Evolutionary conservation across 2,797 vertebrate species (phyloP).

Genomic region (Cossypha heuglini): DNA sequence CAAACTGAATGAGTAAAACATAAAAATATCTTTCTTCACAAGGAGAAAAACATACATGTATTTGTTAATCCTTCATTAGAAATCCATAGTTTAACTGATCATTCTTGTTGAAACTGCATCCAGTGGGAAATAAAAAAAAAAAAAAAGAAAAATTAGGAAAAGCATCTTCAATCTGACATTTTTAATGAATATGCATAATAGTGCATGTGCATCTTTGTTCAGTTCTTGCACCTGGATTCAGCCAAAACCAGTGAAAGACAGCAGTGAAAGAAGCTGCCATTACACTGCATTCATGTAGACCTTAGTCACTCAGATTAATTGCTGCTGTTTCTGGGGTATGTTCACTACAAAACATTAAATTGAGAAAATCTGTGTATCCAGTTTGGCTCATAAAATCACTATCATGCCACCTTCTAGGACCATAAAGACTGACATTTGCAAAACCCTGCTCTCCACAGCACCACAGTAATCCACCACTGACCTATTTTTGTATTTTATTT

Average conservation of each 20-base stretch:
- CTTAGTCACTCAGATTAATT: neutral
- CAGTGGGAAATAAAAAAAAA: neutral
- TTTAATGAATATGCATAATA: neutral
- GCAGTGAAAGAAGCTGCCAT: neutral
- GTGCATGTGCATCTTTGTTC: neutral
- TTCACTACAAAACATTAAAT: neutral
- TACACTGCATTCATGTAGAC: neutral
- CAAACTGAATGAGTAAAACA: neutral
- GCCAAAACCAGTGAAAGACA: neutral
- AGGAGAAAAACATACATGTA: neutral
- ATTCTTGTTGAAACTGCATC: neutral
- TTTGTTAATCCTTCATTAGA: neutral
- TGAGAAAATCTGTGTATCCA: neutral
- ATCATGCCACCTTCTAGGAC: neutral
- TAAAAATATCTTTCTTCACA: neutral
- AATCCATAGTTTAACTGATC: neutral
- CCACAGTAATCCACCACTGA: neutral
- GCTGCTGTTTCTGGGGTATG: neutral
- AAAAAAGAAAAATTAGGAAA: neutral
- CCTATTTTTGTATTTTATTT: neutral
- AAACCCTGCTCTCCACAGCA: neutral
- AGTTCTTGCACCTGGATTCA: neutral
- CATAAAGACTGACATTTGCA: neutral
- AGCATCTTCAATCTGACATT: neutral
- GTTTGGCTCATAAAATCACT: neutral